Evolutionary conservation across 2,797 vertebrate genomes (phyloP), one percentile per base, ranked within the genome.

Genomic region (Salmo trutta): DNA sequence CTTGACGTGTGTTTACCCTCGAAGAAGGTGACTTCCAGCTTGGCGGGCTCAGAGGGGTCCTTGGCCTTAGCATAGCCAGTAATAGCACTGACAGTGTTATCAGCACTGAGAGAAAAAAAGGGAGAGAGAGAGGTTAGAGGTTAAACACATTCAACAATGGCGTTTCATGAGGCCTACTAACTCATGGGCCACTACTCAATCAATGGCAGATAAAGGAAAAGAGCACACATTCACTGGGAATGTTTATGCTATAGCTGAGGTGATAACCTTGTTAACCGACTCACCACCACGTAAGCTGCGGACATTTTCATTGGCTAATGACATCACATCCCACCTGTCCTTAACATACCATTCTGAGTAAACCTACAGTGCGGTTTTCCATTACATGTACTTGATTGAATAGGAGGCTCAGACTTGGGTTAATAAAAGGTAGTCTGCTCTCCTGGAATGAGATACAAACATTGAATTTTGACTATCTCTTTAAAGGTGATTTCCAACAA

Each of bases 11-110:
- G 41, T 47, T 47, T 82, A 91, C 96, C 74, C 87, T 92, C 92
- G 82, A 88, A 95, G 81, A 95, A 96, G 86, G 92, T 94, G 66
- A 96, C 91, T 0, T 77, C 86, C 87, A 97, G 86, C 87, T 96
- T 97, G 84, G 96, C 96, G 0, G 95, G 94, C 80, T 96, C 94
- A 1, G 92, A 88, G 3, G 91, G 64, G 54, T 96, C 89, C 66
- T 71, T 77, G 2, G 89, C 89, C 36, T 72, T 86, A 8, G 94
- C 89, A 68, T 94, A 91, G 47, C 95, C 95, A 31, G 87, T 92
- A 0, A 93, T 87, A 75, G 83, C 56, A 62, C 8, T 62, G 19
- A 62, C 56, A 2, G n/a, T 62, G 19, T 24, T 21, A 7, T 62
- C 19, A 62, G 56, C 19, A 24, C n/a, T 62, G 56, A 62, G 19